A percentile compares a stretch with the other conserved stretches of the same genome.
Conservation (phyloP, 2,113 vertebrate genomes). For the Triplophysa rosa region DNA sequence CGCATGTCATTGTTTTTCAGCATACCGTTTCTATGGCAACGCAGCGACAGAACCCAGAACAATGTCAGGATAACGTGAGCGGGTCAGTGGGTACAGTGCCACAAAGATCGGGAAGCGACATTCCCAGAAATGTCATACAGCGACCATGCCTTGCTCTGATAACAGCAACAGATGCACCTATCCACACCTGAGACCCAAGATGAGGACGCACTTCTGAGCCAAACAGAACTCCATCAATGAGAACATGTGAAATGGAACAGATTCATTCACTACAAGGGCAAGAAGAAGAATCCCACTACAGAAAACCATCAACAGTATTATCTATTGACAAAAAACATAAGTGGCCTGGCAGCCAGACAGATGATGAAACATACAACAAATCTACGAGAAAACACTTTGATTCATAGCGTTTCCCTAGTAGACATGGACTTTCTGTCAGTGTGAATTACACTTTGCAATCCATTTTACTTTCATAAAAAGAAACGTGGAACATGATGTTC, state of each 20-base stretch:
- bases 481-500: too few relatives aligned
- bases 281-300: slow-evolving; percentile 10
- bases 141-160: slow-evolving; percentile 2
- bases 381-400: too few relatives aligned
- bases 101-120: slow-evolving; percentile 21
- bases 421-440: too few relatives aligned
- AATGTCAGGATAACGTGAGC: slow-evolving; percentile 7
- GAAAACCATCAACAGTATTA: background rate
- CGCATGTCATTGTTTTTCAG: slow-evolving; percentile 33
- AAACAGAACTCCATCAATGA: slow-evolving; percentile 20
- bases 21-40: background rate
- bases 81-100: slow-evolving; percentile 5
- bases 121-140: slow-evolving; percentile 31
- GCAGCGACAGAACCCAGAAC: background rate
- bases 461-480: too few relatives aligned
- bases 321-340: too few relatives aligned
- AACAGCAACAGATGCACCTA: slow-evolving; percentile 1
- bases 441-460: too few relatives aligned
- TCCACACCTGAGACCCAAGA: slow-evolving; percentile 39
- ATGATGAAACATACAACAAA: too few relatives aligned
- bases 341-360: too few relatives aligned
- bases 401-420: too few relatives aligned
- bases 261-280: slow-evolving; percentile 16
- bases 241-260: background rate
- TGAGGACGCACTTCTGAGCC: slow-evolving; percentile 3